A percentile compares a stretch with the other conserved stretches of the same genome.
Evolutionary conservation across 2,888 invertebrate genomes (phyloP).

Genomic region (Strigamia crassipes): DNA sequence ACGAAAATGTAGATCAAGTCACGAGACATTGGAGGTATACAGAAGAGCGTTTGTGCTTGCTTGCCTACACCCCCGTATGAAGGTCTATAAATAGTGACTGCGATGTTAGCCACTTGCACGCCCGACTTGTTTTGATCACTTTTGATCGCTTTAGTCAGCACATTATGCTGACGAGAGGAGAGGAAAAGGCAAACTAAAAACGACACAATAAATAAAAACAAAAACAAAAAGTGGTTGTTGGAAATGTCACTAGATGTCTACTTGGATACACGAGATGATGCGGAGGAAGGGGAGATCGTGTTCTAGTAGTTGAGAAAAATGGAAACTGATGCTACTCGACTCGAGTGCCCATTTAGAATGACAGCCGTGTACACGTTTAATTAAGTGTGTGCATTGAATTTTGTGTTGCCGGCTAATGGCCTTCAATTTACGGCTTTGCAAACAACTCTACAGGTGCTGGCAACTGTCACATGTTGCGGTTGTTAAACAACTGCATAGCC

Average conservation of each 20-base stretch:
- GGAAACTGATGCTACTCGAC: not conserved
- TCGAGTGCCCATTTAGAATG: not conserved
- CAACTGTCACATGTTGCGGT: conserved; percentile 35
- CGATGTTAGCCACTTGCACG: conserved; percentile 29
- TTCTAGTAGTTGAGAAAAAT: not conserved
- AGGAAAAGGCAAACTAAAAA: not conserved
- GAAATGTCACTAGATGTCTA: not conserved
- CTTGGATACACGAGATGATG: not conserved
- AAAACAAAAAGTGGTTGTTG: not conserved
- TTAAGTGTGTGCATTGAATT: not conserved
- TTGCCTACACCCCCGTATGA: not conserved
- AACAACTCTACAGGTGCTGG: conserved; percentile 36
- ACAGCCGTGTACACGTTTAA: not conserved
- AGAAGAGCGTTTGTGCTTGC: conserved; percentile 7
- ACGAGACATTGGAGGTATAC: not conserved
- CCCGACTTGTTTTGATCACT: conserved; percentile 37
- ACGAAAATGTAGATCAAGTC: conserved; percentile 6
- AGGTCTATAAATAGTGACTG: conserved; percentile 28
- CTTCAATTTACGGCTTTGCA: conserved; percentile 12
- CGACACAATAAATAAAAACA: not conserved
- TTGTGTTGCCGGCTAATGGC: not conserved
- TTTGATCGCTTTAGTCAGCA: conserved; percentile 8
- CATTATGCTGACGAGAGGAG: not conserved
- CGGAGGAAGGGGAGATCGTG: not conserved
- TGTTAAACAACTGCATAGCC: not conserved